Base-by-base conservation (phyloP, 1,140 invertebrate genomes). In the Drusus annulatus region DNA sequence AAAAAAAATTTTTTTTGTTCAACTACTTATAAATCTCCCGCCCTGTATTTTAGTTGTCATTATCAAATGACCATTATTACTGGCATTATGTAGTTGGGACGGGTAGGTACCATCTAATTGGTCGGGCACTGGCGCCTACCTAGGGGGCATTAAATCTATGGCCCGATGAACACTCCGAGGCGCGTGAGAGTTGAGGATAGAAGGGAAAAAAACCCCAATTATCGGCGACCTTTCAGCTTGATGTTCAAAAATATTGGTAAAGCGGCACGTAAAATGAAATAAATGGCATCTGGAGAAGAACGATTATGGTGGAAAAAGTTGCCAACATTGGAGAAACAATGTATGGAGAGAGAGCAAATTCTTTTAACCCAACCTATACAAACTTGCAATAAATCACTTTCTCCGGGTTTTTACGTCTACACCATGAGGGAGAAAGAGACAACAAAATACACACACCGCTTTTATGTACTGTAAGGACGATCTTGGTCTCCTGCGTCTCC, bases 61-160 rank as follows among this genome's bases (percentile, higher is more conserved):
- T 78, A 78, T 68, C 13, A 52, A 78, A 81, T 81, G 23, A 78
- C 75, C 54, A 45, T 73, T 31, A 81, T 81, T 78, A 69, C 21
- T 15, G 54, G n/a, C 65, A 81, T 81, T 81, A 81, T 78, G 75
- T 77, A 78, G 80, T 81, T 81, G 78, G 25, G 36, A 45, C 36
- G 36, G 10, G 36, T 45, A 45, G 36, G 36, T 13, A 45, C 36
- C 36, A 45, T 51, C 17, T 28, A 78, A 81, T 77, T 54, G 60
- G 60, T 21, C 51, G 50, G 19, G 36, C 51, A 21, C 28, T 77
- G 80, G 76, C 80, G 80, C 80, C 80, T 81, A 19, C 19, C 31
- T 4, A 36, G 50, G 25, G 56, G 56, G 23, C 52, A 25, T 63
- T 50, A 21, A 79, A 65, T 50, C n/a, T 63, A 58, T 50, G 13